Base-by-base conservation (phyloP, 2,797 vertebrate species). In the Rhabdophis nuchalis region DNA sequence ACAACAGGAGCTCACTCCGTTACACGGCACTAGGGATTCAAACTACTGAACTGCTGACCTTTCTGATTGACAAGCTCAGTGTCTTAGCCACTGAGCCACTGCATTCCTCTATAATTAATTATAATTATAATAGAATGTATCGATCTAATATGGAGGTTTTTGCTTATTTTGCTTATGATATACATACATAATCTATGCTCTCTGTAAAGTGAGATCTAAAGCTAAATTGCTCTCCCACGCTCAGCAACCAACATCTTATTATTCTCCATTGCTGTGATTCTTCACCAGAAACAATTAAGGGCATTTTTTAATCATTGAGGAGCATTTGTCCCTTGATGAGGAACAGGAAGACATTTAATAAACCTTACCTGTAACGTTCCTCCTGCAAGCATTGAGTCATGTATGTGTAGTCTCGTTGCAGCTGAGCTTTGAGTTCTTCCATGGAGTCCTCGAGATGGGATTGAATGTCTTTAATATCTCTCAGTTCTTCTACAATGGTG, bases 351-450 rank as follows among this genome's bases (percentile, higher is more conserved):
- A 5, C 29, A 53, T 77, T 12, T 41, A 89, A 32, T 2, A 2
- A 0, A 0, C 52, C 96, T 89, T 95, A 99, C 99, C 99, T 99
- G 97, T 99, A 99, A 94, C 99, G 98, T 94, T 99, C 99, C 94
- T 99, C 99, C 92, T 99, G 99, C 97, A 99, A 96, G 96, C 99
- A 99, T 98, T 99, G 99, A 0, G 98, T 99, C 99, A 99, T 99
- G 97, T 98, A 99, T 95, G 98, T 98, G 96, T 99, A 99, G 96
- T 99, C 99, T 29, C 98, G 97, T 97, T 99, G 99, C 94, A 99
- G 98, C 96, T 99, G 99, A 0, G 98, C 98, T 97, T 99, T 99
- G 97, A 99, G 98, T 97, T 99, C 99, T 96, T 99, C 99, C 93
- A 99, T 99, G 92, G 98, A 98, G 72, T 99, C 99, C 97, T 99